Evolutionary conservation across 2,113 vertebrate species (phyloP), one percentile per base, ranked within the genome.

Genomic region (Brevimyrus niger): DNA sequence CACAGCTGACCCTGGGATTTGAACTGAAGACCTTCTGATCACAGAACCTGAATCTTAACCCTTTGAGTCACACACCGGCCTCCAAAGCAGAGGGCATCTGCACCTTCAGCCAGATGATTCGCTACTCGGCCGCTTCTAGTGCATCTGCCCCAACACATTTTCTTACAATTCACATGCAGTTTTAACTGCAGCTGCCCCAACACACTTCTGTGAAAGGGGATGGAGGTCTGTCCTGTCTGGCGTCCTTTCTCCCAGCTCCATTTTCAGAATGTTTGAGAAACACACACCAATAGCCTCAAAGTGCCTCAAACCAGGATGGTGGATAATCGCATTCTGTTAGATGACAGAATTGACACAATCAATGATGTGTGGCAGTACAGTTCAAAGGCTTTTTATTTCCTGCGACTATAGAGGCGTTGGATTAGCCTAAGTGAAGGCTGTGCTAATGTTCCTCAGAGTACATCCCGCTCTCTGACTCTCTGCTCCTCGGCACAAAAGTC

Each of bases 371-470:
- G 50, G 85, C 85, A 55, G 27, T 53, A 42, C 50, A 87, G 46
- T 87, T 87, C 85, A 87, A 87, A 87, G 85, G 13, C 85, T 87
- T 87, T 87, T 87, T 87, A 87, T 87, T 87, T 87, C 85, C 85
- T 53, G 85, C 50, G 47, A 86, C 42, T 87, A 87, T 87, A 23
- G 48, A 87, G 85, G 7, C n/a, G n/a, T 31, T 51, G 85, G 85
- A 87, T 87, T 87, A 87, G 44, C 50, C 27, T 87, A 87, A 87
- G 85, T 55, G 50, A 87, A 87, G 85, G 85, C 85, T 55, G 85
- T 53, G 48, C 85, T 87, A 87, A 55, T 87, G 85, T 87, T 50
- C 85, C 50, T 53, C 50, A 48, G 50, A 50, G 50, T 53, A 38
- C 38, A 87, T 87, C 50, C 17, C 15, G 1, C 17, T 87, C 50